Conservation (phyloP, 2,113 vertebrate genomes). For the Strix aluco region DNA sequence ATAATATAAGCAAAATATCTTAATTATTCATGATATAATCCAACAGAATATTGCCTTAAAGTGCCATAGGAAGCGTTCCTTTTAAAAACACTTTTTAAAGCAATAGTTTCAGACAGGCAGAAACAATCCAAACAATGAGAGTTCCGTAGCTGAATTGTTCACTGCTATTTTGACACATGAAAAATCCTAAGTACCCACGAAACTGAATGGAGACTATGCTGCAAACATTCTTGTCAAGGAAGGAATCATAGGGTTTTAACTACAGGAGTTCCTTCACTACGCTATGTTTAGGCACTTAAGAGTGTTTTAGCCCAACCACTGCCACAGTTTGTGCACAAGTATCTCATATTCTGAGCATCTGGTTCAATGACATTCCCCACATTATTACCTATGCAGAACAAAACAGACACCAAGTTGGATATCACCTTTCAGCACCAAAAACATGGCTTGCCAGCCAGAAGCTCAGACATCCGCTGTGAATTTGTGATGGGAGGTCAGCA, state of each 20-base stretch:
- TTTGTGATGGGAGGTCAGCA: background rate
- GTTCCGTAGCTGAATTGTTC: background rate
- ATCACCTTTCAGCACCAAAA: background rate
- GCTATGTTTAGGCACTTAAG: accelerated
- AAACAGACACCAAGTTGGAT: background rate
- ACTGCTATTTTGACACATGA: background rate
- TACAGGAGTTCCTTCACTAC: background rate
- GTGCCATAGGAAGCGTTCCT: background rate
- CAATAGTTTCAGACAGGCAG: background rate
- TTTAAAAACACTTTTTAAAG: background rate
- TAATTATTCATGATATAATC: background rate
- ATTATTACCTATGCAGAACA: background rate
- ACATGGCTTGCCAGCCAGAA: background rate
- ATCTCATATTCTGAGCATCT: background rate
- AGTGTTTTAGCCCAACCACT: background rate
- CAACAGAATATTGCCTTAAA: background rate
- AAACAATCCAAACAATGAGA: background rate
- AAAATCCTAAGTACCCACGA: background rate
- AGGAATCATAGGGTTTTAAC: background rate
- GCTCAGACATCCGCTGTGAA: background rate
- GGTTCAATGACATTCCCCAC: background rate
- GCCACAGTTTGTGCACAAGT: background rate
- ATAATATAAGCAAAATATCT: background rate
- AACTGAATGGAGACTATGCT: background rate
- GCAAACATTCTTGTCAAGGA: background rate